phyloP scores from a whole-genome alignment of 2,888 invertebrate species.

The Mesoligia furuncula region DNA sequence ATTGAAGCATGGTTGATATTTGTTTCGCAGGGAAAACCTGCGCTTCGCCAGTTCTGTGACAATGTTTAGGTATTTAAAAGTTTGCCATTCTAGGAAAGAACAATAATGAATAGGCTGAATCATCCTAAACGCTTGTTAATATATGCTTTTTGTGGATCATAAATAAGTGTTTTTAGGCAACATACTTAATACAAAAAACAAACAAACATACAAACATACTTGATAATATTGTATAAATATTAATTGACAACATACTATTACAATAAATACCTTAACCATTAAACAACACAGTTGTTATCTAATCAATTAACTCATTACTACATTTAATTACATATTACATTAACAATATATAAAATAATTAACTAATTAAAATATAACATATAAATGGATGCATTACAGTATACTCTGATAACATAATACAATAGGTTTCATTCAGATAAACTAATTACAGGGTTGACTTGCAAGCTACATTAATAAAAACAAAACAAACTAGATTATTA shows the following conservation, averaged over 20 bases:
- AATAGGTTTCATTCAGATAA: slow-evolving; percentile 33
- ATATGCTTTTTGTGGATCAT: neutral
- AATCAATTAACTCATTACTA: slow-evolving; percentile 31
- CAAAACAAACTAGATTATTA: neutral
- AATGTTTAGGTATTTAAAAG: neutral
- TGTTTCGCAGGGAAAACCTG: neutral
- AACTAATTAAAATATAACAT: slow-evolving; percentile 12
- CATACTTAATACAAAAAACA: no score
- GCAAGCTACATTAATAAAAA: neutral
- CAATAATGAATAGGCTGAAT: slow-evolving; percentile 8
- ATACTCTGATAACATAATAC: slow-evolving; percentile 33
- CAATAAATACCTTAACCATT: slow-evolving; percentile 10
- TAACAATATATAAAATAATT: slow-evolving; percentile 10
- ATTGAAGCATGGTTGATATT: no score
- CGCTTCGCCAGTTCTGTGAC: neutral
- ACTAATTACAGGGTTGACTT: slow-evolving; percentile 16
- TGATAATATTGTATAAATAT: neutral
- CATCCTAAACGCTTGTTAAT: neutral
- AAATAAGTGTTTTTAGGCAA: neutral
- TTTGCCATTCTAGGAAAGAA: neutral
- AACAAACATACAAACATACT: no score
- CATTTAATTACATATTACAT: slow-evolving; percentile 18
- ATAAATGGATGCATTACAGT: neutral
- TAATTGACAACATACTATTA: neutral
- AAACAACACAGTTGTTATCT: slow-evolving; percentile 35